phyloP scores from a whole-genome alignment of 1,140 invertebrate genomes.

The Galleria mellonella region DNA sequence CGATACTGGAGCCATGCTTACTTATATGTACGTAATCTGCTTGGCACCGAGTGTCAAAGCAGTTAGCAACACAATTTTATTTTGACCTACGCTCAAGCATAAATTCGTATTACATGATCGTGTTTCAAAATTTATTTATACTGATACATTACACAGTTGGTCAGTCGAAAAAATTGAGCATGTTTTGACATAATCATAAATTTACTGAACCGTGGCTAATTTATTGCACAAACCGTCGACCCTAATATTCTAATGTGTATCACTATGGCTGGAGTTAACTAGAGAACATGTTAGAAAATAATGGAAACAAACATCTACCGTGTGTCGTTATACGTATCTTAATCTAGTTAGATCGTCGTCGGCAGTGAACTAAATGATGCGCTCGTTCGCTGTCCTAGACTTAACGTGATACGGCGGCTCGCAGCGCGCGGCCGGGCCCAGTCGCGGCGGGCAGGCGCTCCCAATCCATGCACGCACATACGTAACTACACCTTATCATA shows the following conservation, averaged over 20 bases:
- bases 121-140: slow-evolving; percentile 20
- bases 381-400: slow-evolving; percentile 3
- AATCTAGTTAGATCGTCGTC: slow-evolving; percentile 36
- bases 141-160: slow-evolving; percentile 46
- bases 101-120: slow-evolving; percentile 27
- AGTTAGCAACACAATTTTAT: not conserved
- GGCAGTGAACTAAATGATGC: slow-evolving; percentile 57
- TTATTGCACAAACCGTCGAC: slow-evolving; percentile 66
- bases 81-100: slow-evolving; percentile 3
- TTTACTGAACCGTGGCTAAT: slow-evolving; percentile 51
- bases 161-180: slow-evolving; percentile 72
- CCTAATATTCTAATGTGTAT: slow-evolving; percentile 53
- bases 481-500: slow-evolving; percentile 59
- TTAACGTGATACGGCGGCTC: slow-evolving; percentile 6
- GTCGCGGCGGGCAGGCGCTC: slow-evolving; percentile 16
- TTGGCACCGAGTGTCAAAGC: not conserved
- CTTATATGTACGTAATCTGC: too few relatives aligned
- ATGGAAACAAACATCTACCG: slow-evolving; percentile 41
- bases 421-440: slow-evolving; percentile 10
- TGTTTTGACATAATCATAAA: slow-evolving; percentile 48
- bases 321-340: slow-evolving; percentile 49
- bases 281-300: slow-evolving; percentile 34
- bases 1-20: slow-evolving; percentile 4
- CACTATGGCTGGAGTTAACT: slow-evolving; percentile 47
- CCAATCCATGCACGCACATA: slow-evolving; percentile 34